These are phyloP conservation scores for Rhyacichthys aspro DNA, from an alignment of 2,797 vertebrate genomes.

Conservation along the genomic window DNA sequence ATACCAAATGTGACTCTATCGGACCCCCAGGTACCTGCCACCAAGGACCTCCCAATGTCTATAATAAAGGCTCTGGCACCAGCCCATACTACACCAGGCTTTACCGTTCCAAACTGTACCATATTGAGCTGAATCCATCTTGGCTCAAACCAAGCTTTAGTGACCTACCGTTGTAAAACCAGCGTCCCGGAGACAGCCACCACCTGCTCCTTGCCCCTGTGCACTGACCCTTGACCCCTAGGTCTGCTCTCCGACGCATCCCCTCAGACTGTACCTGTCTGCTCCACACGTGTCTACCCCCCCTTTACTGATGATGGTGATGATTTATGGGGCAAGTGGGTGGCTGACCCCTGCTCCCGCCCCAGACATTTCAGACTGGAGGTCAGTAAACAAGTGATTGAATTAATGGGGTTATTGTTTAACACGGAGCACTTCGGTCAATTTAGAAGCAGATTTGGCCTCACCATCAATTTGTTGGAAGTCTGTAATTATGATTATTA, in stretches of 20 bases:
- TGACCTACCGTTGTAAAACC: conserved; percentile 1
- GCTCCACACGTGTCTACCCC: conserved; percentile 34
- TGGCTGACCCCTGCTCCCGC: background rate
- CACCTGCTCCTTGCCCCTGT: conserved; percentile 44
- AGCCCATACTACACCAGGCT: too few species aligned
- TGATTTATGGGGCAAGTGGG: conserved; percentile 2
- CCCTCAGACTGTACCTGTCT: conserved; percentile 35
- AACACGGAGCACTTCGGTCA: background rate
- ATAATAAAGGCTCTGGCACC: too few species aligned
- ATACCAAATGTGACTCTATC: too few species aligned
- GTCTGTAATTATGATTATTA: conserved; percentile 1
- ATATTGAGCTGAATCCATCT: conserved; percentile 6
- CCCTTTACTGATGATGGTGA: conserved; percentile 20
- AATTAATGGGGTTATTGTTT: too few species aligned
- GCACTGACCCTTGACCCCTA: conserved; percentile 34
- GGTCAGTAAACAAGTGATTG: too few species aligned
- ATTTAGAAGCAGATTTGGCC: background rate
- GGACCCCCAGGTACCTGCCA: too few species aligned
- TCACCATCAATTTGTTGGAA: conserved; percentile 10
- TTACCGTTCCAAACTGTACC: background rate
- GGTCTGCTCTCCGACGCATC: conserved; percentile 9
- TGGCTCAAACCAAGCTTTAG: background rate
- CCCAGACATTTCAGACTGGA: too few species aligned
- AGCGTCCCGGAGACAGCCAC: conserved; percentile 20
- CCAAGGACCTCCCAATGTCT: too few species aligned